phyloP scores from a whole-genome alignment of 2,113 vertebrate species.

The Cryptomyrus ogoouensis region DNA sequence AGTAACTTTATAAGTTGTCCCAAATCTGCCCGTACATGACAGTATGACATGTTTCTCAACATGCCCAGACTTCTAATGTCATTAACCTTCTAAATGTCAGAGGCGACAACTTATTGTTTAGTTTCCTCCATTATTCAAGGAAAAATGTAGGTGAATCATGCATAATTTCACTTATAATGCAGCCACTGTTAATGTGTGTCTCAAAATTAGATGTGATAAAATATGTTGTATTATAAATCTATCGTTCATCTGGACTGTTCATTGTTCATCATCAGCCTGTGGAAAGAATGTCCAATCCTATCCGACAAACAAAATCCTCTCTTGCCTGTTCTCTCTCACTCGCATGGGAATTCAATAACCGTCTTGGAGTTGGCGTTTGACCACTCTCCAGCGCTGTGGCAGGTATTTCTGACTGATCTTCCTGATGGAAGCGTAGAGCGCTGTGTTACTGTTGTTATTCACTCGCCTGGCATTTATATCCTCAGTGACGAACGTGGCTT shows the following conservation, averaged over 20 bases:
- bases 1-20: not conserved
- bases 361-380: not conserved
- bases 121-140: not conserved
- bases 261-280: not conserved
- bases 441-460: not conserved
- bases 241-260: not conserved
- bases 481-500: not conserved
- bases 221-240: not conserved
- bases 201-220: not conserved
- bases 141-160: not conserved
- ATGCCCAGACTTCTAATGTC: not conserved
- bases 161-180: not conserved
- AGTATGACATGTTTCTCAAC: not conserved
- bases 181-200: not conserved
- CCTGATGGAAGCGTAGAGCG: not conserved
- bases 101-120: not conserved
- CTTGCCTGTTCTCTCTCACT: not conserved
- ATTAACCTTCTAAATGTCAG: not conserved
- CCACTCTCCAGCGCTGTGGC: not conserved
- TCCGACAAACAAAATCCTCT: not conserved
- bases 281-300: not conserved
- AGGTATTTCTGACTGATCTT: not conserved
- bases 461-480: not conserved
- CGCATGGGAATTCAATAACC: not conserved
- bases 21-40: not conserved